These are phyloP conservation scores for Falco peregrinus DNA, from an alignment of 2,797 vertebrate genomes.

Conservation along the genomic window DNA sequence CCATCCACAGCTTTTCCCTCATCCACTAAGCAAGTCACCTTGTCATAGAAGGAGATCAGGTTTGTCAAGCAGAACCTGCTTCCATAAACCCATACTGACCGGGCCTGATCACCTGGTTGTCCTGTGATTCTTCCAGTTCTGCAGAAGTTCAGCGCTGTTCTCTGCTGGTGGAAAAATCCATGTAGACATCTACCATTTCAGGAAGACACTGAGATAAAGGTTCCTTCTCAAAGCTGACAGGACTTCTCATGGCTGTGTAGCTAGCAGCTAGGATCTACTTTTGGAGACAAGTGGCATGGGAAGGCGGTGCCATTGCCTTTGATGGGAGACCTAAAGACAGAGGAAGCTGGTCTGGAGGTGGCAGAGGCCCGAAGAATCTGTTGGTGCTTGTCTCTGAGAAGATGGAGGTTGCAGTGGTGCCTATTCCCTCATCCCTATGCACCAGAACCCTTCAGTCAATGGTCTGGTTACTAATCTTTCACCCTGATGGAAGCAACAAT, in stretches of 20 bases:
- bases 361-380: not conserved
- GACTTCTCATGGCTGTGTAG: not conserved
- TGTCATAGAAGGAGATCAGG: not conserved
- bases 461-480: not conserved
- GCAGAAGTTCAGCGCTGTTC: not conserved
- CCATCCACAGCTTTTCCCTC: not conserved
- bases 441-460: not conserved
- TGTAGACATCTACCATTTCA: not conserved
- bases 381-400: not conserved
- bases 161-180: not conserved
- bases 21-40: not conserved
- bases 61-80: not conserved
- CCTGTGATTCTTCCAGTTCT: not conserved
- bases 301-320: not conserved
- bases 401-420: not conserved
- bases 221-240: not conserved
- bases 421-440: not conserved
- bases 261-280: not conserved
- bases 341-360: not conserved
- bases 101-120: not conserved
- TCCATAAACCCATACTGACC: not conserved
- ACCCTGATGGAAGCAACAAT: not conserved
- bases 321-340: not conserved
- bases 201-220: not conserved
- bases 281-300: not conserved